A percentile compares a stretch with the other conserved stretches of the same genome.
These are phyloP conservation scores for Ptychobarbus kaznakovi DNA, from an alignment of 2,797 vertebrate genomes.

Conservation along the genomic window DNA sequence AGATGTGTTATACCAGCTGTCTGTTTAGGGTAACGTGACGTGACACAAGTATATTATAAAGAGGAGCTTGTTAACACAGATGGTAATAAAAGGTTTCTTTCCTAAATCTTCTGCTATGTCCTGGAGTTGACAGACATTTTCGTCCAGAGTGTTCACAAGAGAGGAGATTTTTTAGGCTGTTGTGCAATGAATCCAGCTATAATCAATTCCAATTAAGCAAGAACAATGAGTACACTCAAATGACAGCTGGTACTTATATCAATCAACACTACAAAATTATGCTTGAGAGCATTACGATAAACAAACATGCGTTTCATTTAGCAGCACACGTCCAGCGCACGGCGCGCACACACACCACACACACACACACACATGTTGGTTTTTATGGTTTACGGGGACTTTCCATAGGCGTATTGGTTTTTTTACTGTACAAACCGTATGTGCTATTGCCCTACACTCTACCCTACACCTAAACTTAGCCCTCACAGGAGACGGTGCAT, in stretches of 20 bases:
- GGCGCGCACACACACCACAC: too few relatives aligned
- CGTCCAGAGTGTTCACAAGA: not conserved
- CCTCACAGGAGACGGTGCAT: too few relatives aligned
- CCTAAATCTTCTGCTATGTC: not conserved
- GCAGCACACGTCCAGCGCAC: not conserved
- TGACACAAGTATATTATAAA: slow-evolving; percentile 17
- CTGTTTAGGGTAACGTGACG: slow-evolving; percentile 22
- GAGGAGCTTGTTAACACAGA: slow-evolving; percentile 2
- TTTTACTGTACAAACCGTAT: too few relatives aligned
- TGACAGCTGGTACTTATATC: not conserved
- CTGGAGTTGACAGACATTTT: not conserved
- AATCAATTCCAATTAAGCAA: not conserved
- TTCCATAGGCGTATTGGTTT: too few relatives aligned
- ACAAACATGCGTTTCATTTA: slow-evolving; percentile 8
- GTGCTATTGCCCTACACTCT: too few relatives aligned
- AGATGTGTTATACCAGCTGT: slow-evolving; percentile 11
- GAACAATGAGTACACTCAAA: not conserved
- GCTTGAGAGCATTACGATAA: slow-evolving; percentile 5
- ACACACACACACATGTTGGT: too few relatives aligned
- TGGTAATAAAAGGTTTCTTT: slow-evolving; percentile 18
- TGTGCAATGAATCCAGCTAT: slow-evolving; percentile 22
- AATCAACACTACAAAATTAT: slow-evolving; percentile 12
- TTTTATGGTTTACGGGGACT: too few relatives aligned
- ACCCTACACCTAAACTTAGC: too few relatives aligned
- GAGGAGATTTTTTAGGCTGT: slow-evolving; percentile 6